phyloP scores from a whole-genome alignment of 2,113 vertebrate genomes.

The Apeltes quadracus region DNA sequence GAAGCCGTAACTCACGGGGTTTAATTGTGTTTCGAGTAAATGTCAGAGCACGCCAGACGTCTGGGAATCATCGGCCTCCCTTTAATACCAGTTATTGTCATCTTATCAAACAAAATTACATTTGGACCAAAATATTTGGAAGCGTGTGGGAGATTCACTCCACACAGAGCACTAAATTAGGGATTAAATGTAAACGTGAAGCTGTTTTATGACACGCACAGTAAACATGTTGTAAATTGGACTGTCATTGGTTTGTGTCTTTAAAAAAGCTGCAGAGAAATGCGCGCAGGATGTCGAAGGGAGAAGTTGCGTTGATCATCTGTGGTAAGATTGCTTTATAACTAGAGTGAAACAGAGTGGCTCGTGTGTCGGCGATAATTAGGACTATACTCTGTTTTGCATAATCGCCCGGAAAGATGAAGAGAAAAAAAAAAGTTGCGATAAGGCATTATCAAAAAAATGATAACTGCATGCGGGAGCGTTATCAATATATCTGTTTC shows the following conservation, averaged over 20 bases:
- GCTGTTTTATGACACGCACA: conserved; percentile 64
- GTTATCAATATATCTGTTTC: conserved; percentile 77
- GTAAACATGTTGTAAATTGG: conserved; percentile 76
- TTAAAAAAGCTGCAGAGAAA: conserved; percentile 57
- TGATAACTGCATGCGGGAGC: conserved; percentile 53
- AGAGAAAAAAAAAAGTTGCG: conserved; percentile 52
- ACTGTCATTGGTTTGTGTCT: conserved; percentile 65
- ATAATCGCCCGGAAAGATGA: conserved; percentile 73
- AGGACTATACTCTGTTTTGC: conserved; percentile 70
- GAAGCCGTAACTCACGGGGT: conserved; percentile 73
- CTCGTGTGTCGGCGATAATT: conserved; percentile 70
- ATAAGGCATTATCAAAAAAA: conserved; percentile 75
- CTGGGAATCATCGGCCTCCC: conserved; percentile 75
- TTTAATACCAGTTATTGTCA: conserved; percentile 77
- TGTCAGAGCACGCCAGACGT: conserved; percentile 77
- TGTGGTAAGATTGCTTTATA: conserved; percentile 54
- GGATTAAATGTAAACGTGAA: conserved; percentile 70
- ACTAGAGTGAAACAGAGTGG: conserved; percentile 62
- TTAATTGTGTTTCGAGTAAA: conserved; percentile 80
- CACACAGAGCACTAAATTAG: conserved; percentile 72
- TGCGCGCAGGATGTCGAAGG: conserved; percentile 48
- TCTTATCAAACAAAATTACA: conserved; percentile 80
- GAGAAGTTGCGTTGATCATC: conserved; percentile 51
- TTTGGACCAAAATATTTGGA: conserved; percentile 78
- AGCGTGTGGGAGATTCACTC: conserved; percentile 67